Evolutionary conservation across 2,888 invertebrate genomes (phyloP), one percentile per base, ranked within the genome.

Genomic region (Creontiades dilutus): DNA sequence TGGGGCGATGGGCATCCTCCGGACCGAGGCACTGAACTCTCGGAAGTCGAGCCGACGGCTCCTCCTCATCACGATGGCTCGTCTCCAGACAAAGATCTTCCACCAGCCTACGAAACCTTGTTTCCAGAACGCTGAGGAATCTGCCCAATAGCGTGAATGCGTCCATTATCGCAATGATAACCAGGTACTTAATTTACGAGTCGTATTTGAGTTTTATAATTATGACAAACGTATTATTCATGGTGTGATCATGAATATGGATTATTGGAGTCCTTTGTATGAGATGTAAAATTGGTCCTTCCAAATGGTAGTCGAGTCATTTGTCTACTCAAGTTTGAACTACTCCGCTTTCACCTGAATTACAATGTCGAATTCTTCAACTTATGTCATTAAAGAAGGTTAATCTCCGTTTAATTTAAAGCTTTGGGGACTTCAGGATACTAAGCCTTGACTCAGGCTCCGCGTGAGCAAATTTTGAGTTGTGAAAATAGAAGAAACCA

Each of bases 41-140:
- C 90, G 0, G 89, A 90, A 46, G 90, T 90, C n/a, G 93, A 93
- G 55, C 92, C 92, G 16, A 92, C 93, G 0, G 93, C 93, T 7
- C 93, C 93, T 0, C 92, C 93, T 1, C 93, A 93, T 14, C 93
- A 93, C 16, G 93, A 93, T 14, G 27, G 14, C 5, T 93, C 93
- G 0, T 86, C 90, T 11, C 89, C 88, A 0, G 94, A 94, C 91
- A 95, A 95, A 92, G 95, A 95, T 93, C 92, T 94, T 89, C 95
- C 95, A 0, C 95, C 95, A 9, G 94, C 94, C 61, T 95, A 95
- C 91, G 94, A 95, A 89, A 94, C 94, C 78, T 92, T 95, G 84
- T 95, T 95, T 92, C 95, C 68, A 0, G 93, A 91, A 91, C 92
- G 91, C 89, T 91, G 91, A 82, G 23, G 23, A 23, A 37, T 37